These are phyloP conservation scores for Drepanosiphum platanoidis DNA, from an alignment of 2,888 invertebrate species.

Conservation along the genomic window DNA sequence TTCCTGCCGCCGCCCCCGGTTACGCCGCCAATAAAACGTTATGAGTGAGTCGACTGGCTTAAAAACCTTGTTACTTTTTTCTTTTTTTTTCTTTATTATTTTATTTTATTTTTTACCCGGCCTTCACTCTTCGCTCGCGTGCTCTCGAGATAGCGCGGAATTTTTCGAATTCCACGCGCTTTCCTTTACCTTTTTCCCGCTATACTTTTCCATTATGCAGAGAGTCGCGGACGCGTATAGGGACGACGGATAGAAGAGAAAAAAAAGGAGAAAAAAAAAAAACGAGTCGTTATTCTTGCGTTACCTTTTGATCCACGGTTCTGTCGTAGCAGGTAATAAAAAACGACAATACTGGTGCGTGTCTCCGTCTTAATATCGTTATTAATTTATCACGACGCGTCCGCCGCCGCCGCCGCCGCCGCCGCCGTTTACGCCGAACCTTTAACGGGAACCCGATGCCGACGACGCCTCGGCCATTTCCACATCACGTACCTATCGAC, in stretches of 20 bases:
- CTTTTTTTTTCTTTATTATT: too few relatives aligned
- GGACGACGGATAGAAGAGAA: too few relatives aligned
- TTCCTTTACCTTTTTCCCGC: constrained; percentile 20
- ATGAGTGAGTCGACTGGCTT: constrained; percentile 49
- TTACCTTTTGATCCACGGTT: constrained; percentile 30
- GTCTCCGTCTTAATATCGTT: constrained; percentile 18
- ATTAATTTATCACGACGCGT: constrained; percentile 32
- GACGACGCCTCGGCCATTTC: not conserved
- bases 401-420: not conserved
- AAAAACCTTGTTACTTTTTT: constrained; percentile 44
- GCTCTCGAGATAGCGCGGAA: constrained; percentile 20
- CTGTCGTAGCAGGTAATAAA: constrained; percentile 30
- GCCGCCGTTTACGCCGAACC: not conserved
- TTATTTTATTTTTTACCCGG: too few relatives aligned
- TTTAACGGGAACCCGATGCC: not conserved
- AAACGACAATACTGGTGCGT: constrained; percentile 1
- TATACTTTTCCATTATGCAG: constrained; percentile 26
- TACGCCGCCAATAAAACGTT: constrained; percentile 52
- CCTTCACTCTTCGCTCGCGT: not conserved
- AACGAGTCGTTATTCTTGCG: not conserved
- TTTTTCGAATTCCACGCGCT: constrained; percentile 46
- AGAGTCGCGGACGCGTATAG: too few relatives aligned
- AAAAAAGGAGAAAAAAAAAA: too few relatives aligned
- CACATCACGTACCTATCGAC: not conserved
- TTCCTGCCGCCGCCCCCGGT: not conserved